phyloP scores from a whole-genome alignment of 2,888 invertebrate genomes.

The Spodoptera littoralis region DNA sequence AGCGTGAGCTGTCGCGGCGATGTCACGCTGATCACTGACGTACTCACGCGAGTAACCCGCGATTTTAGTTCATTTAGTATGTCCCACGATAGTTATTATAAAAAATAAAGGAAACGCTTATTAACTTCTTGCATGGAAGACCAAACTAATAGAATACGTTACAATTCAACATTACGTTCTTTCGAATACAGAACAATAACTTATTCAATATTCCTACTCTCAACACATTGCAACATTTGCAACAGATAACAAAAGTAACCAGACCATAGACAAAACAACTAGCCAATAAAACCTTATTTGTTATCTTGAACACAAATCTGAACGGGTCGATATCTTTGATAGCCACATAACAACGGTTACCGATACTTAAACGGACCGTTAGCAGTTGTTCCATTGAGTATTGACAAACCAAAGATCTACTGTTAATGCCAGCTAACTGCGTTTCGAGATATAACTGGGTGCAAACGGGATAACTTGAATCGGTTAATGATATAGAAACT shows the following conservation, averaged over 20 bases:
- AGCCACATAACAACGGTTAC: slow-evolving; percentile 27
- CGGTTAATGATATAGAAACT: no score
- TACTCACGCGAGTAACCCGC: no score
- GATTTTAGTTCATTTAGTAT: no score
- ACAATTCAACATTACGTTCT: neutral
- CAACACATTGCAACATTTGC: neutral
- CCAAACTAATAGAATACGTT: no score
- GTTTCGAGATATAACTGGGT: neutral
- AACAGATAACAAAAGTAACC: slow-evolving; percentile 16
- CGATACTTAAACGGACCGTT: slow-evolving; percentile 35
- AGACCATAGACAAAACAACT: slow-evolving; percentile 4
- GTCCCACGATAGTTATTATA: no score
- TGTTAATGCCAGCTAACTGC: slow-evolving; percentile 13
- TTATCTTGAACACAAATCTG: slow-evolving; percentile 42
- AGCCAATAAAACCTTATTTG: neutral
- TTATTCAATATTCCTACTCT: no score
- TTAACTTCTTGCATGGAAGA: no score
- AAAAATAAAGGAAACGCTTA: no score
- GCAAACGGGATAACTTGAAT: no score
- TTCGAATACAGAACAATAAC: no score
- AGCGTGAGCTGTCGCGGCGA: no score
- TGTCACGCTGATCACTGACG: no score
- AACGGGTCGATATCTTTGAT: slow-evolving; percentile 13
- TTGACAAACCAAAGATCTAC: neutral
- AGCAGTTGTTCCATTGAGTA: slow-evolving; percentile 38